A percentile compares a stretch with the other conserved stretches of the same genome.
These are phyloP conservation scores for Drosophila kepulauana DNA, from an alignment of 1,140 invertebrate species.

Conservation along the genomic window DNA sequence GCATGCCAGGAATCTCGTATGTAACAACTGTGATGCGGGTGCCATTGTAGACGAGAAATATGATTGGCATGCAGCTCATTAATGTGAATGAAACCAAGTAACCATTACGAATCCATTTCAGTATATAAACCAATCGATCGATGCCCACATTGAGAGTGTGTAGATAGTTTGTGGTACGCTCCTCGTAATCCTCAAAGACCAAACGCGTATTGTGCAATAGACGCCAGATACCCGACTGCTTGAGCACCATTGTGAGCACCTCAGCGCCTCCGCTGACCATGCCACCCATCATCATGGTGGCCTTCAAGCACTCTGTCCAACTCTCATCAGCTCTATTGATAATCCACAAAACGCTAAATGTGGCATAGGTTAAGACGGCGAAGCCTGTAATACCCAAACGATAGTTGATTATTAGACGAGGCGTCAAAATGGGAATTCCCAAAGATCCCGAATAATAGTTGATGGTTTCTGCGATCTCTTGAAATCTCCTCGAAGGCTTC, in stretches of 20 bases:
- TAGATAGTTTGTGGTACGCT: background rate
- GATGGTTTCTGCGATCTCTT: conserved; percentile 33
- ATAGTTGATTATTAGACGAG: conserved; percentile 24
- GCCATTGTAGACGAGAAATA: conserved; percentile 42
- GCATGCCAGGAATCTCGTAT: conserved; percentile 55
- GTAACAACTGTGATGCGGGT: conserved; percentile 49
- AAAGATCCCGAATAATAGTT: conserved; percentile 43
- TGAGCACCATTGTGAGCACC: conserved; percentile 35
- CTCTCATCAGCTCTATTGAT: conserved; percentile 21
- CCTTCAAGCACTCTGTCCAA: conserved; percentile 52
- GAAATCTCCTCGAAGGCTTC: conserved; percentile 37
- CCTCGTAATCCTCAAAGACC: conserved; percentile 55
- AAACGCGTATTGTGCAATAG: conserved; percentile 1
- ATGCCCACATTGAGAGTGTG: conserved; percentile 40
- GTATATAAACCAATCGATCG: conserved; percentile 36
- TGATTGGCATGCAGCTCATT: conserved; percentile 39
- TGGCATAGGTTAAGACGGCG: conserved; percentile 27
- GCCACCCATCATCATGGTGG: conserved; percentile 55
- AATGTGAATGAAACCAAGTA: conserved; percentile 42
- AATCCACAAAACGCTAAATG: conserved; percentile 46
- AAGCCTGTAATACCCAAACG: conserved; percentile 51
- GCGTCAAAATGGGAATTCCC: conserved; percentile 49
- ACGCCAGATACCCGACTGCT: conserved; percentile 34
- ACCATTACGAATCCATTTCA: conserved; percentile 40
- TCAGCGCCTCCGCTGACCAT: conserved; percentile 34